Evolutionary conservation across 1,140 invertebrate genomes (phyloP).

Genomic region (Pteromalus puparum): DNA sequence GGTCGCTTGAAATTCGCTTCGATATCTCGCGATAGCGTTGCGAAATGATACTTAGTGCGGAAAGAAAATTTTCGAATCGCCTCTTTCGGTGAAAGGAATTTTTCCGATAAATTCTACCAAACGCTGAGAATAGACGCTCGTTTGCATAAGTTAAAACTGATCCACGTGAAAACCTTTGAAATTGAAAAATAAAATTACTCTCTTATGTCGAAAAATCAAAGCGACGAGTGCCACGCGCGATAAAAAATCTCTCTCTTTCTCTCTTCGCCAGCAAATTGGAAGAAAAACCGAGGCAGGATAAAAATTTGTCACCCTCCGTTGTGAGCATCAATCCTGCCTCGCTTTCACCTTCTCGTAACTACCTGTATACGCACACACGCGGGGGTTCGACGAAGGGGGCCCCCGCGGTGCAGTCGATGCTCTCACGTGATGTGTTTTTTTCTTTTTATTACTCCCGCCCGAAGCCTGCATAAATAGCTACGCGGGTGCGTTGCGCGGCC

Average conservation of each 20-base stretch:
- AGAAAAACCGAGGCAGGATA: constrained; percentile 40
- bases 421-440: constrained; percentile 72
- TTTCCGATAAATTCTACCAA: no score
- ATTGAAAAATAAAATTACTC: no score
- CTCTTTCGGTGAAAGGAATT: no score
- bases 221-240: neutral
- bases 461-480: constrained; percentile 82
- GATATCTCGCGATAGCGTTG: neutral
- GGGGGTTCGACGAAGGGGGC: constrained; percentile 46
- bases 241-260: neutral
- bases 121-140: no score
- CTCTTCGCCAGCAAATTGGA: neutral
- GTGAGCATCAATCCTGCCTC: neutral
- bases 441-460: constrained; percentile 75
- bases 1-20: neutral
- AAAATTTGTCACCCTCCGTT: neutral
- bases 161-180: no score
- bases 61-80: no score
- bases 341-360: constrained; percentile 26
- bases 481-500: constrained; percentile 85
- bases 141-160: no score
- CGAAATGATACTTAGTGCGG: no score
- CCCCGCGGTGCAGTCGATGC: constrained; percentile 42
- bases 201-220: neutral
- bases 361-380: neutral